Evolutionary conservation across 2,797 vertebrate species (phyloP).

Genomic region (Argentina silus): DNA sequence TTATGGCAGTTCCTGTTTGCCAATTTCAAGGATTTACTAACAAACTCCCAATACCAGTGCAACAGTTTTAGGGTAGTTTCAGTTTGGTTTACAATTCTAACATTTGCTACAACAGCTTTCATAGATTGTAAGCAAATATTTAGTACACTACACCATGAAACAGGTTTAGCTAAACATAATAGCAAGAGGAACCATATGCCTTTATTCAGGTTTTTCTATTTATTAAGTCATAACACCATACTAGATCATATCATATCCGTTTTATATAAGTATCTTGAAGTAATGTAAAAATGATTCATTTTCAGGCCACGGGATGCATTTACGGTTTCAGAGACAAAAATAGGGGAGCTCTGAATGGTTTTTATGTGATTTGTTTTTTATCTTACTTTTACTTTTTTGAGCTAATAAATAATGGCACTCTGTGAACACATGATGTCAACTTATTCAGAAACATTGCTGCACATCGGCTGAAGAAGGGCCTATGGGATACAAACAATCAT

Average conservation of each 20-base stretch:
- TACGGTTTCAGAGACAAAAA: no score
- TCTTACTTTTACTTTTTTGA: background rate
- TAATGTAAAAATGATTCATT: background rate
- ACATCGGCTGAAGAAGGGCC: background rate
- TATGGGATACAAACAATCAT: background rate
- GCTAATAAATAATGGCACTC: background rate
- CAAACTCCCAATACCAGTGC: no score
- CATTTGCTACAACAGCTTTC: no score
- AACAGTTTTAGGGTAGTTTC: no score
- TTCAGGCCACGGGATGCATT: background rate
- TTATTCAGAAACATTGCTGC: background rate
- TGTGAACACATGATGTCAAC: background rate
- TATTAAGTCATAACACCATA: background rate
- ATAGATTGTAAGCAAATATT: background rate
- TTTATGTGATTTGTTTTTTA: background rate
- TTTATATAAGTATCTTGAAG: background rate
- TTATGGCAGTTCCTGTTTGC: no score
- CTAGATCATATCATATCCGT: background rate
- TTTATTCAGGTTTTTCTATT: background rate
- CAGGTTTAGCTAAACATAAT: background rate
- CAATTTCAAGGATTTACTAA: no score
- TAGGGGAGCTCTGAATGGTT: background rate
- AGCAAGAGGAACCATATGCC: background rate
- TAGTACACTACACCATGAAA: background rate
- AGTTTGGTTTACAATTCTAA: no score